These are phyloP conservation scores for Heteractis magnifica DNA, from an alignment of 92 coral and sea anemone species.

Conservation along the genomic window DNA sequence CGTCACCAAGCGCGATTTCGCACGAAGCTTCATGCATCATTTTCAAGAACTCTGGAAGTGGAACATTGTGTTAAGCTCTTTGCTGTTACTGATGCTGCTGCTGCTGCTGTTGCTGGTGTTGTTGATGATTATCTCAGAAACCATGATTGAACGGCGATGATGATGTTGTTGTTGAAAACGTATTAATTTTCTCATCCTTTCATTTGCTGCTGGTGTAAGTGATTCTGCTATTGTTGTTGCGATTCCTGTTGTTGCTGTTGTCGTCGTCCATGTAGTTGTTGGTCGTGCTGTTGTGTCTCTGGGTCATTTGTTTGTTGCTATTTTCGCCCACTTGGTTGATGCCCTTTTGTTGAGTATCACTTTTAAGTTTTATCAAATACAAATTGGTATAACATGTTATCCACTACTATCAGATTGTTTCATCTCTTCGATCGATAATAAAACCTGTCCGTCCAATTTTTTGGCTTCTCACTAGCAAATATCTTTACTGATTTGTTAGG, in stretches of 20 bases:
- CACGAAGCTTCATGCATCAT: too few relatives aligned
- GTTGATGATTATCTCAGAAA: not conserved
- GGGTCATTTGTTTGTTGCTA: too few relatives aligned
- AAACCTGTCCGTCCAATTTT: slow-evolving; percentile 6
- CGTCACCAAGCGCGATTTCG: too few relatives aligned
- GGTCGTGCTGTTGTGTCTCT: too few relatives aligned
- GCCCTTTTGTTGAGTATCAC: too few relatives aligned
- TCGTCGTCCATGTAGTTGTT: too few relatives aligned
- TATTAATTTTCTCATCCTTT: not conserved
- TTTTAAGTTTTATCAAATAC: too few relatives aligned
- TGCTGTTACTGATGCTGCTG: not conserved
- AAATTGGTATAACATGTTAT: not conserved
- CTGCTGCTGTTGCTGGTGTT: not conserved
- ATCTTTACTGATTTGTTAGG: slow-evolving; percentile 19
- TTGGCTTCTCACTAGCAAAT: slow-evolving; percentile 10
- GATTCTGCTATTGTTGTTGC: not conserved
- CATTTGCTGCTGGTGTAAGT: not conserved
- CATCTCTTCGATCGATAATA: slow-evolving; percentile 15
- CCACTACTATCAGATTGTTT: not conserved
- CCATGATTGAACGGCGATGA: not conserved
- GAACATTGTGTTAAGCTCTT: not conserved
- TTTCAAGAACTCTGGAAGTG: too few relatives aligned
- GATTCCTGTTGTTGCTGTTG: not conserved
- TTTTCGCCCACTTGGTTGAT: too few relatives aligned
- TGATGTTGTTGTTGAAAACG: not conserved